These are phyloP conservation scores for Allolobophora icterica DNA, from an alignment of 2,888 invertebrate genomes.

Conservation along the genomic window DNA sequence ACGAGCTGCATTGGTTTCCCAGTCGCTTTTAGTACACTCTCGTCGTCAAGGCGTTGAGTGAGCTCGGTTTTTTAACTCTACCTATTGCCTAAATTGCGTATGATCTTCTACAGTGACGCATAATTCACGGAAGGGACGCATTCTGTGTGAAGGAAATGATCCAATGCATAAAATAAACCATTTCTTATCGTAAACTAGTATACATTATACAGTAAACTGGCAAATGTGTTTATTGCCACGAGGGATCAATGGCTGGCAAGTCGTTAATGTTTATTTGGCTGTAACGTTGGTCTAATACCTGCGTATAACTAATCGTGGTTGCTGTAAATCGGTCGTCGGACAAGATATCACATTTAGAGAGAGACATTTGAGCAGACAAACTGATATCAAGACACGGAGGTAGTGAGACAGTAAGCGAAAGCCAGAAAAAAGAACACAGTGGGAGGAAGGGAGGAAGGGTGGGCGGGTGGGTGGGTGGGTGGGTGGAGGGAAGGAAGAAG, in stretches of 20 bases:
- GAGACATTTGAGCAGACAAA: not conserved
- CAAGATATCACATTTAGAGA: not conserved
- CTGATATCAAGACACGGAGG: too few relatives aligned
- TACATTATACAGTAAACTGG: not conserved
- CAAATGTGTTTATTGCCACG: not conserved
- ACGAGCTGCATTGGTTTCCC: too few relatives aligned
- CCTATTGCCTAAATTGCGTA: not conserved
- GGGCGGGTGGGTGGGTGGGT: too few relatives aligned
- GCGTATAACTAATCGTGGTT: not conserved
- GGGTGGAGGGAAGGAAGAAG: too few relatives aligned
- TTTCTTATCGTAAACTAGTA: not conserved
- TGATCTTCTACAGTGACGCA: not conserved
- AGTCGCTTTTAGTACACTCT: too few relatives aligned
- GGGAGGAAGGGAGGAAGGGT: too few relatives aligned
- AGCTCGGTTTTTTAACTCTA: not conserved
- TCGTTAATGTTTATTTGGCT: constrained; percentile 17
- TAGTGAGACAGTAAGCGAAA: too few relatives aligned
- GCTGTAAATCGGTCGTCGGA: not conserved
- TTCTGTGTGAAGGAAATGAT: not conserved
- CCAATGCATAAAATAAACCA: not conserved
- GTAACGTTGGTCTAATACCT: not conserved
- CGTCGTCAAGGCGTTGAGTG: too few relatives aligned
- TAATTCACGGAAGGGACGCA: not conserved
- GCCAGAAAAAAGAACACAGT: too few relatives aligned
- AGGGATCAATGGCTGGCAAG: not conserved